Evolutionary conservation across 2,113 vertebrate species (phyloP), one percentile per base, ranked within the genome.

Genomic region (Gambusia holbrooki): DNA sequence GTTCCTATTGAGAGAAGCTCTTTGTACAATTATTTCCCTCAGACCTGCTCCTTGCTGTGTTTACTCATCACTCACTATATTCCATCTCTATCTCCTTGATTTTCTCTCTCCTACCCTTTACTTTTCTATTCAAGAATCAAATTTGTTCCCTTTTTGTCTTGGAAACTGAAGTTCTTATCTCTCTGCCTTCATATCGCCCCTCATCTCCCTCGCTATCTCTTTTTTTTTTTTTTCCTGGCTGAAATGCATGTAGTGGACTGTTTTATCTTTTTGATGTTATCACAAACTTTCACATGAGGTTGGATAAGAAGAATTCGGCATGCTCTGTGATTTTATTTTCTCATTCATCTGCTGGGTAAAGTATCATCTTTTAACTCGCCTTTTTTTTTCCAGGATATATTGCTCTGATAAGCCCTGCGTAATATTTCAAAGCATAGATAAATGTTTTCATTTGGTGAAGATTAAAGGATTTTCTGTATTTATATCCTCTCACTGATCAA

Each of bases 351-450:
- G 71, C 66, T 8, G 69, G 45, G 75, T 40, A 19, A 79, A 62
- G 32, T 69, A 54, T 80, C 69, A 66, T 64, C 40, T 40, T 40
- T 66, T 69, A 73, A 79, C 71, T 73, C 67, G 22, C 66, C 8
- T 60, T 28, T 40, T 48, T 77, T 76, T 69, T 81, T 74, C 11
- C 22, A 84, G 80, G 74, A 84, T 86, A 84, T 86, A 81, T 67
- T 78, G 71, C 86, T 84, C 82, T 83, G 84, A 92, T 92, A 90
- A 91, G 79, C 69, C 77, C 78, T 65, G 66, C 61, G 30, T 85
- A 85, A 90, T 85, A 90, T 91, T 92, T 90, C 85, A 93, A 91
- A 90, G 87, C 79, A 40, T 60, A 83, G 85, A 89, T 90, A 93
- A 90, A 89, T 91, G 88, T 87, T 91, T 92, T 90, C 79, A 91